Conservation (phyloP, 1,140 invertebrate species). For the Globodera ellingtonae region DNA sequence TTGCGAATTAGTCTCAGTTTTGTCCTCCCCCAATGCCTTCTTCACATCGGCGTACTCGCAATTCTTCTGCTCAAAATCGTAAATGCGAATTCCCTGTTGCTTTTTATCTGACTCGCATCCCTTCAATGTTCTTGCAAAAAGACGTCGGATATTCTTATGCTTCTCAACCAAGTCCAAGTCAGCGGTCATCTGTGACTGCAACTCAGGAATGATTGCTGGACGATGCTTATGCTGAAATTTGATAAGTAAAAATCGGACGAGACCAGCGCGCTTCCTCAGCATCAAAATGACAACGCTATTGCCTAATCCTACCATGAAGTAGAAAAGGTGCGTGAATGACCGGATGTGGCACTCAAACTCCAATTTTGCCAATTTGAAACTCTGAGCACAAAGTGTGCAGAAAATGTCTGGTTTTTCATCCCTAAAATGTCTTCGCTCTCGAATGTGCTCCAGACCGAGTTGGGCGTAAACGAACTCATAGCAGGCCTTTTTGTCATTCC, state of each 20-base stretch:
- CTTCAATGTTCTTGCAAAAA: constrained; percentile 23
- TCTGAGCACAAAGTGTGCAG: constrained; percentile 35
- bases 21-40: constrained; percentile 28
- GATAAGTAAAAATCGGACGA: not conserved
- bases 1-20: not conserved
- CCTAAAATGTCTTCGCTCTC: constrained; percentile 26
- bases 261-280: constrained; percentile 15
- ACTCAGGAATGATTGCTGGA: constrained; percentile 28
- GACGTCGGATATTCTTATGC: constrained; percentile 34
- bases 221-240: constrained; percentile 40
- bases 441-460: constrained; percentile 31
- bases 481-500: constrained; percentile 34
- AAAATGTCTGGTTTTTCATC: constrained; percentile 14
- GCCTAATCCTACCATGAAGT: constrained; percentile 36
- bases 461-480: constrained; percentile 41
- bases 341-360: constrained; percentile 38
- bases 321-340: constrained; percentile 38
- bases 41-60: constrained; percentile 37
- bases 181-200: constrained; percentile 18
- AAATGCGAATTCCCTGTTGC: constrained; percentile 26
- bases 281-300: not conserved
- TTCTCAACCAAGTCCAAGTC: constrained; percentile 7
- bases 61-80: constrained; percentile 33
- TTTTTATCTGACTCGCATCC: constrained; percentile 32
- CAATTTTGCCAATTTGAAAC: constrained; percentile 26